Base-by-base conservation (phyloP, 2,113 vertebrate genomes). In the Spea bombifrons region DNA sequence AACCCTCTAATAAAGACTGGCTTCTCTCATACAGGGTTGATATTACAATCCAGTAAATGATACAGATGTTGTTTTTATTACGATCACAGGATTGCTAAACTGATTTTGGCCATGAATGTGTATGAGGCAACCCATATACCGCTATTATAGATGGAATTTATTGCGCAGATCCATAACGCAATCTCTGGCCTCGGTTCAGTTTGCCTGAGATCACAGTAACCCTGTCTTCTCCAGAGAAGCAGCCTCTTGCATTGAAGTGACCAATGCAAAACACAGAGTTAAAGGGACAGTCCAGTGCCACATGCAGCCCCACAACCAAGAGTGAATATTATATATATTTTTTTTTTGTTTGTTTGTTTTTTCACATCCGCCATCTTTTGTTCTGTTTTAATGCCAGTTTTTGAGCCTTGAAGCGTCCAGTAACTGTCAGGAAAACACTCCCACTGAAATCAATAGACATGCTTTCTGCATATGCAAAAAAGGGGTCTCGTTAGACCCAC, bases 71-170 rank as follows among this genome's bases (percentile, higher is more conserved):
- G 69, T 72, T 71, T 71, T 78, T 70, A 53, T 48, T 66, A 59
- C 69, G 75, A 76, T 76, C 69, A 65, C 75, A 47, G 48, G 68
- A 50, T 66, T 53, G 68, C 59, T 65, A 66, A 66, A 65, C 76
- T 65, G 69, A 78, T 66, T 72, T 66, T 44, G 50, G 53, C 75
- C 5, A 50, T 77, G 67, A 70, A 63, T 70, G 53, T 70, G 67
- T 47, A 71, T 63, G 55, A 71, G 59, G 55, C 10, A 63, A 48
- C 69, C 47, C 59, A 16, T 66, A 53, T 45, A 15, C 46, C 49
- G 44, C 64, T 68, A 43, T 50, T 15, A 4, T 59, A 13, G 44
- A 76, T 59, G 48, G 66, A 68, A 59, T 76, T 48, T 44, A 47
- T 66, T 46, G 45, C 17, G 15, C 48, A 57, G 69, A 30, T 55